These are phyloP conservation scores for Xiphophorus birchmanni DNA, from an alignment of 2,797 vertebrate species.

Conservation along the genomic window DNA sequence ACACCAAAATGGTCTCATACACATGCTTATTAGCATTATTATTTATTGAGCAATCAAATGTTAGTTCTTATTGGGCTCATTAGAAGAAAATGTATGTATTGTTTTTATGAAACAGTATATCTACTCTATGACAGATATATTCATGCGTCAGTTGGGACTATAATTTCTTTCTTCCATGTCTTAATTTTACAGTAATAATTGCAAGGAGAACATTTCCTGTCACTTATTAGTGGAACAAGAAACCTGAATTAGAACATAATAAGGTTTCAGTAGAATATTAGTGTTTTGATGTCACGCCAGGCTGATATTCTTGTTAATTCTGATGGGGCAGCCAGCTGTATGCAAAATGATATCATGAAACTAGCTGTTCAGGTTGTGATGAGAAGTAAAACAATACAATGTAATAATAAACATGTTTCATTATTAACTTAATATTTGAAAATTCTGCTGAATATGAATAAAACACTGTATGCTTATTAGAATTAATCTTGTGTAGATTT, in stretches of 20 bases:
- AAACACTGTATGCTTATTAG: neutral
- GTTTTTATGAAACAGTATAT: neutral
- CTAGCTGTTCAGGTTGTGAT: neutral
- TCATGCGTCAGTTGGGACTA: neutral
- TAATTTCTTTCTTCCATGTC: neutral
- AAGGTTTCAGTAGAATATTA: neutral
- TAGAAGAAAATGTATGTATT: neutral
- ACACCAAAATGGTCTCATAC: neutral
- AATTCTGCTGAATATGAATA: neutral
- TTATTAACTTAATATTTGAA: neutral
- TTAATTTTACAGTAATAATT: constrained; percentile 11
- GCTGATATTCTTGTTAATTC: neutral
- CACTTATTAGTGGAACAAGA: constrained; percentile 11
- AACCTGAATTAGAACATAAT: constrained; percentile 20
- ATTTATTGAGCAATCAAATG: neutral
- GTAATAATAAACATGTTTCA: constrained; percentile 37
- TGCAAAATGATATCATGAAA: neutral
- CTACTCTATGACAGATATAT: neutral
- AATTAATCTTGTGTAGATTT: neutral
- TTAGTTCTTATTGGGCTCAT: neutral
- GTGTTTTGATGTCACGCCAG: neutral
- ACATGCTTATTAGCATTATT: neutral
- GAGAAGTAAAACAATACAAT: neutral
- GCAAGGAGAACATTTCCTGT: neutral
- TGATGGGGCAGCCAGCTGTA: neutral